Conservation (phyloP, 2,888 invertebrate genomes). For the Pristionchus japonicus region DNA sequence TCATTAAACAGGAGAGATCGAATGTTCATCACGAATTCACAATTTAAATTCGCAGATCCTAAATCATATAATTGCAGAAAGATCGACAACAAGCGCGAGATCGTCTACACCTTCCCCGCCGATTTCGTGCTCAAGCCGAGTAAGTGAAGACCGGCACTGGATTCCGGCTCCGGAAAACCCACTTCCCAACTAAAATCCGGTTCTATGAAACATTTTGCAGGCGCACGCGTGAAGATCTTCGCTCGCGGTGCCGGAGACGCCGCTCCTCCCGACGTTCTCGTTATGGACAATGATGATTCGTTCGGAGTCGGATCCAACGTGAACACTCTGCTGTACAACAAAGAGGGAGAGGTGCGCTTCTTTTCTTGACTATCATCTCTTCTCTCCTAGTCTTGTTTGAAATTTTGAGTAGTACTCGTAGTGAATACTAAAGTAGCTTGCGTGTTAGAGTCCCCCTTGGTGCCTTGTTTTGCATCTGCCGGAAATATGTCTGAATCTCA, state of each 20-base stretch:
- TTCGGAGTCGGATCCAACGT: conserved; percentile 71
- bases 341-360: conserved; percentile 65
- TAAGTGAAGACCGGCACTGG: conserved; percentile 45
- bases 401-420: conserved; percentile 48
- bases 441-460: background rate
- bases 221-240: conserved; percentile 60
- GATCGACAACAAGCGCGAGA: conserved; percentile 65
- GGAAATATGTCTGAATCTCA: background rate
- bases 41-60: no score
- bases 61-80: conserved; percentile 47
- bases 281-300: conserved; percentile 66
- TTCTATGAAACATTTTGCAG: background rate
- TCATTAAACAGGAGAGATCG: no score
- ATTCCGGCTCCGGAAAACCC: background rate
- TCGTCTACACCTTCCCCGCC: conserved; percentile 69
- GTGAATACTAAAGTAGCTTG: background rate
- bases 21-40: no score
- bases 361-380: background rate
- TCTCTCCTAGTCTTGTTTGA: conserved; percentile 66
- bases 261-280: conserved; percentile 66
- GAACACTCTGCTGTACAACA: conserved; percentile 72
- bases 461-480: background rate
- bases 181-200: background rate
- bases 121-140: conserved; percentile 67
- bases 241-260: conserved; percentile 63